These are phyloP conservation scores for Seladonia tumulorum DNA, from an alignment of 2,888 invertebrate genomes.

Conservation along the genomic window DNA sequence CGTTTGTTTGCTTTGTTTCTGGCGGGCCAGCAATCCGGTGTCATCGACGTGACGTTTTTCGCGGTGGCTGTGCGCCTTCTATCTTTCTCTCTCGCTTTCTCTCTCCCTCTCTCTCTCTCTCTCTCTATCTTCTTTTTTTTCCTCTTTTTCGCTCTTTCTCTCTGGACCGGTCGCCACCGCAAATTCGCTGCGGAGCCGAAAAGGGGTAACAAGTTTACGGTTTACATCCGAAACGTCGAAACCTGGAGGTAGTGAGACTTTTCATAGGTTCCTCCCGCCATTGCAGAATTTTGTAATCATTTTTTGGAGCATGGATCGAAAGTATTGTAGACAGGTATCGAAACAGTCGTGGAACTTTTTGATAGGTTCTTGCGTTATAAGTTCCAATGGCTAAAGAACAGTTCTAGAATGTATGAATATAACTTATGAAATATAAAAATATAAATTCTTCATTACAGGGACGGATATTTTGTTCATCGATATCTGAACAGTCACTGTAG, in stretches of 20 bases:
- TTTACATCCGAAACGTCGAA: not conserved
- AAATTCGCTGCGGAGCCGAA: not conserved
- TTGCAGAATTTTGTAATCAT: not conserved
- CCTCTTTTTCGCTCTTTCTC: not conserved
- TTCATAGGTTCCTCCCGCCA: not conserved
- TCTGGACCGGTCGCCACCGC: not conserved
- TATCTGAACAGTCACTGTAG: too few species aligned
- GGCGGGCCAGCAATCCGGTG: conserved; percentile 23
- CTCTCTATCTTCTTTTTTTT: not conserved
- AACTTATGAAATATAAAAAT: not conserved
- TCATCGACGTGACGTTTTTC: conserved; percentile 42
- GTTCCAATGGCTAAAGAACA: not conserved
- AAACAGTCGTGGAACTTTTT: not conserved
- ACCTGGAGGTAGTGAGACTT: not conserved
- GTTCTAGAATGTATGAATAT: not conserved
- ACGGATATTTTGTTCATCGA: too few species aligned
- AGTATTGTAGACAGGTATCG: not conserved
- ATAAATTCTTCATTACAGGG: too few species aligned
- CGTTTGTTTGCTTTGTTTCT: conserved; percentile 42
- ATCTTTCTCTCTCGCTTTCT: not conserved
- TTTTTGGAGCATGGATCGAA: not conserved
- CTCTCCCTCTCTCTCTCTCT: not conserved
- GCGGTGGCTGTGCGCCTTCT: not conserved
- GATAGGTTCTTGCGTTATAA: not conserved
- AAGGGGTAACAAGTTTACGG: not conserved